Evolutionary conservation across 2,888 invertebrate species (phyloP).

Genomic region (Gastracanthus pulcherrimus): DNA sequence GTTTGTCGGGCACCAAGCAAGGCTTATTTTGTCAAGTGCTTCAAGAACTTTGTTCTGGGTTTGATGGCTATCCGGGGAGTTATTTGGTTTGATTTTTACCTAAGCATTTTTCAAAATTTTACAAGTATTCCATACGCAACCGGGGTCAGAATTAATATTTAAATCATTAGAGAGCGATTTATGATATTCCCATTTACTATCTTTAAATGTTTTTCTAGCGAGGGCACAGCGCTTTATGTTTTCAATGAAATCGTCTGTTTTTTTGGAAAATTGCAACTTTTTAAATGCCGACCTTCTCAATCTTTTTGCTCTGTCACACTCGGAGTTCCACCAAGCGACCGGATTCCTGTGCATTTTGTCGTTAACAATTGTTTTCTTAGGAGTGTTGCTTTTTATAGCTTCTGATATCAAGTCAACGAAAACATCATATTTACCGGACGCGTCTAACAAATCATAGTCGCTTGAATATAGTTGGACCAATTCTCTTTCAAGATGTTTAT

Average conservation of each 20-base stretch:
- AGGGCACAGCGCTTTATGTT: neutral
- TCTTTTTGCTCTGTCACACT: conserved; percentile 38
- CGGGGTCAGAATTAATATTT: neutral
- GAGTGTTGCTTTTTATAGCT: no score
- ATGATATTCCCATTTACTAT: conserved; percentile 8
- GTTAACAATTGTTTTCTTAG: no score
- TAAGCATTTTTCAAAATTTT: conserved; percentile 11
- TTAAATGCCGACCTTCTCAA: conserved; percentile 10
- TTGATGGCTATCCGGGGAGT: neutral
- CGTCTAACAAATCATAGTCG: no score
- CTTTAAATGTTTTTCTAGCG: conserved; percentile 24
- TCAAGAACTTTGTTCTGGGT: neutral
- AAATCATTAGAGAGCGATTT: conserved; percentile 13
- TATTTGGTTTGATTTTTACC: neutral
- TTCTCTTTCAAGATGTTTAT: no score
- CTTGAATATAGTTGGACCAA: no score
- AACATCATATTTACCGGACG: no score
- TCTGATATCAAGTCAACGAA: no score
- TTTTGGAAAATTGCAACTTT: no score
- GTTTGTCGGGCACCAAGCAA: neutral
- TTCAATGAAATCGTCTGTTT: conserved; percentile 24
- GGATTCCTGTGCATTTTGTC: no score
- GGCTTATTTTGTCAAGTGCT: neutral
- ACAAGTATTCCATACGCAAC: conserved; percentile 6
- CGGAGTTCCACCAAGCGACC: conserved; percentile 34